Conservation (phyloP, 2,797 vertebrate genomes). For the Gadopsis bispinosus region DNA sequence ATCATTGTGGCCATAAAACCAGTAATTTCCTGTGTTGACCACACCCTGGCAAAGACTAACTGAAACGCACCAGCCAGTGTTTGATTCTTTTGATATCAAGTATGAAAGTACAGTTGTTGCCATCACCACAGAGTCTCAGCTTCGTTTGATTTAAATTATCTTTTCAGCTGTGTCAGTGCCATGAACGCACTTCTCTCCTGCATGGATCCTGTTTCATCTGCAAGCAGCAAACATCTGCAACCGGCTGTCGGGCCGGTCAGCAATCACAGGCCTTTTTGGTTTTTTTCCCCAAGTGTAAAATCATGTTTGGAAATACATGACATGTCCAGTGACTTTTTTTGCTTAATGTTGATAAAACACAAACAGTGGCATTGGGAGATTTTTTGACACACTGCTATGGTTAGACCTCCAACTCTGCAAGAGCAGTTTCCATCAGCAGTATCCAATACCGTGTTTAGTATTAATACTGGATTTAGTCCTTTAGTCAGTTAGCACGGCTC, state of each 20-base stretch:
- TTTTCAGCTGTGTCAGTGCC: constrained; percentile 24
- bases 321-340: constrained; percentile 3
- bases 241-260: constrained; percentile 30
- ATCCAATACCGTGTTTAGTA: neutral
- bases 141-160: constrained; percentile 47
- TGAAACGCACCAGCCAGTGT: constrained; percentile 31
- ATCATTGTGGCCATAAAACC: neutral
- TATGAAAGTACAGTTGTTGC: constrained; percentile 54
- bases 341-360: neutral
- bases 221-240: constrained; percentile 60
- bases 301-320: constrained; percentile 27
- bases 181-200: constrained; percentile 14
- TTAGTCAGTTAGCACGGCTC: constrained; percentile 4
- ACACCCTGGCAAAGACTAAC: neutral
- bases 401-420: neutral
- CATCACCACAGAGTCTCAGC: constrained; percentile 5
- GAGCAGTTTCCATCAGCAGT: neutral
- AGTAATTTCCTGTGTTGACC: neutral
- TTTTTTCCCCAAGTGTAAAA: constrained; percentile 1
- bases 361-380: neutral
- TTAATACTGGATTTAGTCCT: constrained; percentile 8
- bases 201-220: constrained; percentile 59
- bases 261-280: neutral
- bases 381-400: neutral
- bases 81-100: constrained; percentile 59